These are phyloP conservation scores for Apotomis betuletana DNA, from an alignment of 2,888 invertebrate species.

Conservation along the genomic window DNA sequence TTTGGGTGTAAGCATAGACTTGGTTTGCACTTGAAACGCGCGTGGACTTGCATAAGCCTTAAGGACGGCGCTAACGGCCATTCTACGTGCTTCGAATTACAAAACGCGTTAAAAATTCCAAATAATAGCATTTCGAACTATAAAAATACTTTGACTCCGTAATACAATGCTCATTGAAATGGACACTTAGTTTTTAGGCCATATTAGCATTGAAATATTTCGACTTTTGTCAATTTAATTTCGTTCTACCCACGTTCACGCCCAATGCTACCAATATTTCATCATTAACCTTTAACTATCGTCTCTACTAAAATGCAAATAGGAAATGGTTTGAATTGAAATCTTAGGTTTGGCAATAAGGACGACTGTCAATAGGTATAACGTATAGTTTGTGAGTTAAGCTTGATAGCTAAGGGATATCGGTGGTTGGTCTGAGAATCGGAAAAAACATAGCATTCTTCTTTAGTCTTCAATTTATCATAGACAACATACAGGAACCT, in stretches of 20 bases:
- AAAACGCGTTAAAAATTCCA: slow-evolving; percentile 35
- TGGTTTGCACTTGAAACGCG: slow-evolving; percentile 53
- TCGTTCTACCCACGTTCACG: slow-evolving; percentile 20
- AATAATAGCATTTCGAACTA: slow-evolving; percentile 36
- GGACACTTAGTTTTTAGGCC: slow-evolving; percentile 23
- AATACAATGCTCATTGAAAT: slow-evolving; percentile 26
- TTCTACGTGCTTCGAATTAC: slow-evolving; percentile 62
- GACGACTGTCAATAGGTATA: neutral
- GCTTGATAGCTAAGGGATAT: no score
- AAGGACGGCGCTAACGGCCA: slow-evolving; percentile 65
- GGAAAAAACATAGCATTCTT: neutral
- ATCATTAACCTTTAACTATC: slow-evolving; percentile 27
- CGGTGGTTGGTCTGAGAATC: no score
- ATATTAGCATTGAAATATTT: slow-evolving; percentile 21
- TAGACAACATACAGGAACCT: neutral
- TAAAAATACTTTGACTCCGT: slow-evolving; percentile 20
- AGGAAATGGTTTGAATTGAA: neutral
- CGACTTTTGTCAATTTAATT: slow-evolving; percentile 26
- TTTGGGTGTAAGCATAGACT: slow-evolving; percentile 15
- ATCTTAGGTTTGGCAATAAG: slow-evolving; percentile 7
- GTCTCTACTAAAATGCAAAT: slow-evolving; percentile 23
- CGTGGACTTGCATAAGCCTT: slow-evolving; percentile 70
- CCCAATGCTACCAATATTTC: slow-evolving; percentile 35
- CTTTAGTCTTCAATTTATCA: neutral
- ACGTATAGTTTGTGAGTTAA: no score